Evolutionary conservation across 2,113 vertebrate genomes (phyloP), one percentile per base, ranked within the genome.

Genomic region (Apus apus): DNA sequence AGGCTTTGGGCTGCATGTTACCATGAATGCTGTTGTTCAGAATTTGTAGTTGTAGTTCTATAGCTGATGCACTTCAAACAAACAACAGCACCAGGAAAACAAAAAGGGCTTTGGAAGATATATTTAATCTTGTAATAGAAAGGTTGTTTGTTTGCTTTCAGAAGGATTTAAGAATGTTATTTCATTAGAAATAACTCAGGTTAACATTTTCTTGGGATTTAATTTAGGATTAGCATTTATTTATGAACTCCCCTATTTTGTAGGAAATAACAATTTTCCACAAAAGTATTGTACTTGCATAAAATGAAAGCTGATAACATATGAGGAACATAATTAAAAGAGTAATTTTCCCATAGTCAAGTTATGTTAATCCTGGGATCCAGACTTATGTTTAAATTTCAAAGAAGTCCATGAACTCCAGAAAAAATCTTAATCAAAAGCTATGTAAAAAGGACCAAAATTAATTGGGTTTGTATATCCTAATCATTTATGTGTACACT

Each of bases 141-240:
- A 45, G 5, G 1, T 30, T 54, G n/a, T 0, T 46, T 78, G 5
- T 9, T 85, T 75, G 21, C 10, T 75, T 91, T 89, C 34, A 87
- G 81, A 51, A 89, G 53, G 53, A 85, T 85, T 79, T 89, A 79
- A 75, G 20, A 9, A 50, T 22, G 13, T 56, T 75, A 43, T 87
- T 72, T 87, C 43, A 40, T 78, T 78, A 78, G 73, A 87, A 79
- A 68, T 53, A 87, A 70, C 7, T 45, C 54, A 30, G 26, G 34
- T 43, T 70, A 72, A 9, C 32, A 60, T 92, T 76, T 79, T 56
- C 26, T 65, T 23, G 6, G 26, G 34, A 53, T 89, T 93, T 79
- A 76, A 85, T 70, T 65, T 73, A 57, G 22, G 23, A 91, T 93
- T 87, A 93, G 25, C 40, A 43, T 18, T 78, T 93, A 32, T 68